phyloP scores from a whole-genome alignment of 2,797 vertebrate species.

The Artibeus jamaicensis region DNA sequence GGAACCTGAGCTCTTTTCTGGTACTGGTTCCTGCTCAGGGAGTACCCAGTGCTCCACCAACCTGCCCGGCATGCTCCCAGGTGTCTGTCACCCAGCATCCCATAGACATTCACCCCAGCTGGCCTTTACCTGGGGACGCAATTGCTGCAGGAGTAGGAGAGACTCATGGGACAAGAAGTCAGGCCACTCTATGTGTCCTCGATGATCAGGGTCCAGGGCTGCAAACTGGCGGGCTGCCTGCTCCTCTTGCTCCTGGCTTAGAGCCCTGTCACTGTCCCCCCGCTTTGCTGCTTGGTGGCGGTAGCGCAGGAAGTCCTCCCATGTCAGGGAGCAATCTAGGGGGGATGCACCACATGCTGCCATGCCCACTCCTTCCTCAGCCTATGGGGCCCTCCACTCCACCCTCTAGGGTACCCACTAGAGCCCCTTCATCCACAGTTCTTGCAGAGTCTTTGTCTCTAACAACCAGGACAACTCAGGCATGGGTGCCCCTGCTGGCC shows the following conservation, averaged over 20 bases:
- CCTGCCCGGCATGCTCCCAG: background rate
- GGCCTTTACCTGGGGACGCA: conserved; percentile 89
- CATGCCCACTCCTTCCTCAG: background rate
- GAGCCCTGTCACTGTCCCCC: conserved; percentile 87
- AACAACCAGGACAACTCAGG: background rate
- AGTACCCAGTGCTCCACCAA: background rate
- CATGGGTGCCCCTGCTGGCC: background rate
- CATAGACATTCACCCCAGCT: background rate
- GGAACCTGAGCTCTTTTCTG: background rate
- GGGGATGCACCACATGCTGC: conserved; percentile 29
- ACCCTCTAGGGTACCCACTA: background rate
- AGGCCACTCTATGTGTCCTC: conserved; percentile 92
- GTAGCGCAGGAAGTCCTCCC: conserved; percentile 95
- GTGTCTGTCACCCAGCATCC: background rate
- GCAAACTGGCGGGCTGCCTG: conserved; percentile 92
- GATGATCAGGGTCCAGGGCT: conserved; percentile 91
- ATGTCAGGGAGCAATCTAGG: conserved; percentile 92
- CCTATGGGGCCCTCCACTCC: background rate
- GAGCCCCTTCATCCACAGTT: background rate
- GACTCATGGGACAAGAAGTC: conserved; percentile 97
- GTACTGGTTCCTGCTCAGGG: background rate
- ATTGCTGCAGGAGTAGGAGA: conserved; percentile 91
- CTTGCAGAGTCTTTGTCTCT: background rate
- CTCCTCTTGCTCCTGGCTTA: conserved; percentile 92
- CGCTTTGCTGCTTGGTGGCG: conserved; percentile 94